A percentile compares a stretch with the other conserved stretches of the same genome.
phyloP scores from a whole-genome alignment of 2,888 invertebrate genomes.

The Holacanthella duospinosa region DNA sequence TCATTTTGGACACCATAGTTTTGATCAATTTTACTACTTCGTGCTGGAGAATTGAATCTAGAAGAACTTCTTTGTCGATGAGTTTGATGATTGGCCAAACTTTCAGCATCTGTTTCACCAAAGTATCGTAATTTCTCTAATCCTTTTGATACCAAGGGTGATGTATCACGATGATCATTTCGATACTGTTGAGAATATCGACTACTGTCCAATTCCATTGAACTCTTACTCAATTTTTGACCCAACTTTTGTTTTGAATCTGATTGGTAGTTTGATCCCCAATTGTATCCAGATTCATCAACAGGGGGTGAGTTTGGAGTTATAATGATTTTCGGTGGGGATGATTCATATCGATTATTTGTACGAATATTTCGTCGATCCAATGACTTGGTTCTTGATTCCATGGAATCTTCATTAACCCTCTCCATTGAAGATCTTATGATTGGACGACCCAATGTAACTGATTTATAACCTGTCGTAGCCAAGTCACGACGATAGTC shows the following conservation, averaged over 20 bases:
- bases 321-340: conserved; percentile 20
- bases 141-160: no score
- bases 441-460: conserved; percentile 19
- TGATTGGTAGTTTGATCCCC: conserved; percentile 14
- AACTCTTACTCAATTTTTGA: conserved; percentile 17
- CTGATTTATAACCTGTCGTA: conserved; percentile 16
- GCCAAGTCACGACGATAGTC: conserved; percentile 30
- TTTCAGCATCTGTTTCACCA: conserved; percentile 24
- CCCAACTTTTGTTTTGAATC: conserved; percentile 11
- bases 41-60: conserved; percentile 1
- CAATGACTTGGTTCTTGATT: conserved; percentile 20
- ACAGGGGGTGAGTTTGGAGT: conserved; percentile 24
- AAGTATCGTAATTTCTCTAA: conserved; percentile 20
- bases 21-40: background rate
- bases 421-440: conserved; percentile 11
- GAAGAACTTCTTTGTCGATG: no score
- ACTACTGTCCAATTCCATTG: conserved; percentile 14
- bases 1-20: background rate
- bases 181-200: background rate
- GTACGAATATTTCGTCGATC: conserved; percentile 14
- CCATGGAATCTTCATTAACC: conserved; percentile 13
- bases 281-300: conserved; percentile 13
- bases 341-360: background rate
- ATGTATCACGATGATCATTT: background rate
- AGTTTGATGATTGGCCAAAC: conserved; percentile 9